Evolutionary conservation across 1,140 invertebrate genomes (phyloP).

Genomic region (Helicoverpa zea): DNA sequence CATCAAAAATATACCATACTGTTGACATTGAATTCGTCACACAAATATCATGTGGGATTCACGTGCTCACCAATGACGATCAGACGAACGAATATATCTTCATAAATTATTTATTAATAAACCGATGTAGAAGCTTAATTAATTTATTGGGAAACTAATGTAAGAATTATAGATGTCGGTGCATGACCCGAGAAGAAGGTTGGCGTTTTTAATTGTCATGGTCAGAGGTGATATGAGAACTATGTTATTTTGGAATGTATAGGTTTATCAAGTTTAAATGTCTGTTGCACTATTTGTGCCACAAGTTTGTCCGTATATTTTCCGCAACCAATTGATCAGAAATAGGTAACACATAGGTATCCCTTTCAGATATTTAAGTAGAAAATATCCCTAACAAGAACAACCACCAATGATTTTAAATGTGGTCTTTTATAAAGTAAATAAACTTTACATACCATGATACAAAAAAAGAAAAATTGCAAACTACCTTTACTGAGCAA

Average conservation of each 20-base stretch:
- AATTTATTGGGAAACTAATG: slow-evolving; percentile 36
- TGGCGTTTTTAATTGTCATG: slow-evolving; percentile 23
- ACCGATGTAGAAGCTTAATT: not conserved
- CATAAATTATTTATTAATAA: slow-evolving; percentile 16
- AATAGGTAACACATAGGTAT: too few species aligned
- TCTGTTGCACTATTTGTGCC: too few species aligned
- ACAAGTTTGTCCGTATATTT: not conserved
- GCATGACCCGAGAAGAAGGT: not conserved
- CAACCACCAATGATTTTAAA: too few species aligned
- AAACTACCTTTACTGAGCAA: not conserved
- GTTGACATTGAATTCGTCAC: slow-evolving; percentile 10
- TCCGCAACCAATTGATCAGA: not conserved
- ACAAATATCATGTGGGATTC: not conserved
- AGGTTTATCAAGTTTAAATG: not conserved
- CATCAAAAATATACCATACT: not conserved
- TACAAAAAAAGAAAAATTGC: too few species aligned
- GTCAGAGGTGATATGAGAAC: not conserved
- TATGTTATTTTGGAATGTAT: not conserved
- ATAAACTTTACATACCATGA: too few species aligned
- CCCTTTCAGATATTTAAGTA: too few species aligned
- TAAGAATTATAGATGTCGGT: slow-evolving; percentile 7
- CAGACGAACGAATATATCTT: not conserved
- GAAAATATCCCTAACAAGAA: too few species aligned
- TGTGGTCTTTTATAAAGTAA: too few species aligned
- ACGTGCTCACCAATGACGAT: slow-evolving; percentile 1